A percentile compares a stretch with the other conserved stretches of the same genome.
Evolutionary conservation across 2,797 vertebrate genomes (phyloP).

Genomic region (Microctenopoma stevenorrisi): DNA sequence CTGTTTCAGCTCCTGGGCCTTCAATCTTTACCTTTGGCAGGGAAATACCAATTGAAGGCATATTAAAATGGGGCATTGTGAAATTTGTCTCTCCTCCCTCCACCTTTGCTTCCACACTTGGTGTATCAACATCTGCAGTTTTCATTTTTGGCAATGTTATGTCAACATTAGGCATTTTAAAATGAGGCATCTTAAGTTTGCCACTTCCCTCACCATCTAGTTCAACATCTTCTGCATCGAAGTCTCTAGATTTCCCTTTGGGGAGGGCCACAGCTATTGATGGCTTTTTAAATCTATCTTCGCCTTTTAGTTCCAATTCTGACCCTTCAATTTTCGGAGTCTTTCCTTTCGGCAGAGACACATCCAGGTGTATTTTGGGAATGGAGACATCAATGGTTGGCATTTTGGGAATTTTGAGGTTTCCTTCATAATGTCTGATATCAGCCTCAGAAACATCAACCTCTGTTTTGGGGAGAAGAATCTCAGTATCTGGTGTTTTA

Average conservation of each 20-base stretch:
- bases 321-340: neutral
- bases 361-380: conserved; percentile 80
- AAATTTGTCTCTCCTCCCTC: neutral
- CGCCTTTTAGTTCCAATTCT: conserved; percentile 3
- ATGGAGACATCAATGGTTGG: conserved; percentile 80
- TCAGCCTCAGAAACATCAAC: conserved; percentile 82
- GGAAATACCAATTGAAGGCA: neutral
- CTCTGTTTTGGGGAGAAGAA: conserved; percentile 78
- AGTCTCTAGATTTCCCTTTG: conserved; percentile 45
- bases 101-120: conserved; percentile 11
- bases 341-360: conserved; percentile 24
- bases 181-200: too few species aligned
- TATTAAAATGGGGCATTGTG: neutral
- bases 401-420: conserved; percentile 81
- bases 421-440: conserved; percentile 80
- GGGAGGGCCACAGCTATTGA: conserved; percentile 40
- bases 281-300: conserved; percentile 68
- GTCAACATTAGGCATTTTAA: too few species aligned
- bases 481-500: conserved; percentile 77
- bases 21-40: neutral
- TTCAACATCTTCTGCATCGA: conserved; percentile 27
- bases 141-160: conserved; percentile 61
- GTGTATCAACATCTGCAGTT: conserved; percentile 48
- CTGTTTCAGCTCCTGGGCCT: conserved; percentile 36
- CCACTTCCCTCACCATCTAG: conserved; percentile 16